Percentiles rank a stretch among this genome's conserved stretches.
These are phyloP conservation scores for Actinernus sp. DNA, from an alignment of 92 coral and sea anemone species.

Conservation along the genomic window DNA sequence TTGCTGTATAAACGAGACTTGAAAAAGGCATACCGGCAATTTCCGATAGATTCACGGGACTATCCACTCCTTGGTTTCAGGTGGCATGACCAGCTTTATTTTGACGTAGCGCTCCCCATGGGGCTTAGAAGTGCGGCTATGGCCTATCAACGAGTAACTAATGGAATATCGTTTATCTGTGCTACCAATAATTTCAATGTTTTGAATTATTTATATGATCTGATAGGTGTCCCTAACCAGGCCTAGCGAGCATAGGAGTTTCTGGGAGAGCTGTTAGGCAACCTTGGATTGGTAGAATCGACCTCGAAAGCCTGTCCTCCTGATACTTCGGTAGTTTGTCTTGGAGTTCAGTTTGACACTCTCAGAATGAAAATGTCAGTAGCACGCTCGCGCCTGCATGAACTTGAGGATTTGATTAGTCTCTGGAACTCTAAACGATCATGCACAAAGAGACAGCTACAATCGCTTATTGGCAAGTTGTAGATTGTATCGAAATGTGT, in stretches of 20 bases:
- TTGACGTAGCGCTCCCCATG: slow-evolving; percentile 37
- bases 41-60: slow-evolving; percentile 20
- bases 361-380: slow-evolving; percentile 23
- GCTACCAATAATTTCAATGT: neutral
- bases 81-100: slow-evolving; percentile 8
- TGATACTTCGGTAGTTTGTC: slow-evolving; percentile 5
- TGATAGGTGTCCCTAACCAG: slow-evolving; percentile 11
- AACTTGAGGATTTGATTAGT: neutral
- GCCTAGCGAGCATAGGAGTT: neutral
- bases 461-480: slow-evolving; percentile 27
- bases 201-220: slow-evolving; percentile 17
- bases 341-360: slow-evolving; percentile 25
- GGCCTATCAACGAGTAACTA: slow-evolving; percentile 29
- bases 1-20: slow-evolving; percentile 19
- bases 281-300: slow-evolving; percentile 18
- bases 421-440: slow-evolving; percentile 3
- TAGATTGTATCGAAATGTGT: slow-evolving; percentile 38
- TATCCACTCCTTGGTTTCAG: slow-evolving; percentile 28
- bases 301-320: slow-evolving; percentile 24
- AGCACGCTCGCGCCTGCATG: slow-evolving; percentile 4
- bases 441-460: slow-evolving; percentile 16
- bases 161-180: slow-evolving; percentile 9
- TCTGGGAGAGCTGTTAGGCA: neutral
- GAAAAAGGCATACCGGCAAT: slow-evolving; percentile 14
- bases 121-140: slow-evolving; percentile 28